Percentiles rank a stretch among this genome's conserved stretches.
These are phyloP conservation scores for Coenobita brevimanus DNA, from an alignment of 1,140 invertebrate species.

Conservation along the genomic window DNA sequence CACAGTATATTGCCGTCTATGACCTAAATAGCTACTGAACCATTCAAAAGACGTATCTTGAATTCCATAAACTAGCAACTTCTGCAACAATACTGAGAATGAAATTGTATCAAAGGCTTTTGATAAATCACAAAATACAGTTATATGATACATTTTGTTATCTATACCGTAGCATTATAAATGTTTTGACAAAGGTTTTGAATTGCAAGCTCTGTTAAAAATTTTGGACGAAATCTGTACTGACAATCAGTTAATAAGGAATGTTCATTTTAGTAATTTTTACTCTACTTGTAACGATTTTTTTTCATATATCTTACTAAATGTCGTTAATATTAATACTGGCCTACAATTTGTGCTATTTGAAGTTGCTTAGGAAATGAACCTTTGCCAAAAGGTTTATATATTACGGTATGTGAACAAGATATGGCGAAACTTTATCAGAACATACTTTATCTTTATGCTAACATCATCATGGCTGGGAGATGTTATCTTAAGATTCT, in stretches of 20 bases:
- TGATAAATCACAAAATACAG: no score
- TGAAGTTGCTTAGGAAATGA: neutral
- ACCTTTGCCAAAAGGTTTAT: neutral
- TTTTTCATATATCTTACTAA: neutral
- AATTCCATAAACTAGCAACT: no score
- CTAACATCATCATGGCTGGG: slow-evolving; percentile 3
- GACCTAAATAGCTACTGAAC: no score
- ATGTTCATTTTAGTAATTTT: no score
- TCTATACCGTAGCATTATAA: neutral
- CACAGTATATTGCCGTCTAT: slow-evolving; percentile 5
- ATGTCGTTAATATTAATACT: neutral
- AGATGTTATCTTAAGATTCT: no score
- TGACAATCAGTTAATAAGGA: no score
- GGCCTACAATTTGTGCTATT: neutral
- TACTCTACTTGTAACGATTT: neutral
- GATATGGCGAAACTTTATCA: neutral
- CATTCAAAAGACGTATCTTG: no score
- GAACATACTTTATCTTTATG: neutral
- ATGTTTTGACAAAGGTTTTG: no score
- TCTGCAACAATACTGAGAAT: no score
- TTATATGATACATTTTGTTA: no score
- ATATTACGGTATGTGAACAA: neutral
- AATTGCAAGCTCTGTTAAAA: neutral
- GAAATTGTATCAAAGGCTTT: no score
- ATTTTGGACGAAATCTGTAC: neutral